Conservation (phyloP, 2,113 vertebrate genomes). For the Forbesichthys papilliferus region DNA sequence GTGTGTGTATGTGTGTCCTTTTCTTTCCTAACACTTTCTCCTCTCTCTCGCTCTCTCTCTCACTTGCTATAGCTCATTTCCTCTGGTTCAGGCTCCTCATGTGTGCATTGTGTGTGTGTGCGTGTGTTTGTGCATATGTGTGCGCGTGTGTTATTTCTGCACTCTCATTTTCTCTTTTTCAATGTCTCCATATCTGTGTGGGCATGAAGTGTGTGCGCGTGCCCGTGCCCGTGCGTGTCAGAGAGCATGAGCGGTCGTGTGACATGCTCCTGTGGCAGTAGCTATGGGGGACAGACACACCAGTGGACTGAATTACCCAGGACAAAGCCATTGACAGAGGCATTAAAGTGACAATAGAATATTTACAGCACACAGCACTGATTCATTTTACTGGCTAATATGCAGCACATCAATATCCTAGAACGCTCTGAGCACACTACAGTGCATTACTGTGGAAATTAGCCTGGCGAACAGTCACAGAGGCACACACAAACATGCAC, state of each 20-base stretch:
- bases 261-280: conserved; percentile 30
- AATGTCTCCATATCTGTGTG: neutral
- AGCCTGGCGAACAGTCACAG: conserved; percentile 29
- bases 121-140: conserved; percentile 3
- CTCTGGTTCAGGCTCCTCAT: conserved; percentile 19
- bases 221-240: neutral
- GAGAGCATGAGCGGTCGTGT: conserved; percentile 26
- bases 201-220: conserved; percentile 14
- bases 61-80: conserved; percentile 65
- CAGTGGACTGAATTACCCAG: conserved; percentile 57
- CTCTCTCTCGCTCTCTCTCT: conserved; percentile 17
- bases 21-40: conserved; percentile 18
- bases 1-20: conserved; percentile 6
- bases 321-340: conserved; percentile 68
- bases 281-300: conserved; percentile 63
- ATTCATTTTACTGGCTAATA: conserved; percentile 66
- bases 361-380: conserved; percentile 63
- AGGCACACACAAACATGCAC: conserved; percentile 12
- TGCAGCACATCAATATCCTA: conserved; percentile 66
- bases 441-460: conserved; percentile 57
- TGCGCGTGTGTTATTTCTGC: neutral
- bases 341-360: conserved; percentile 75
- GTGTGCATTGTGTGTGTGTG: conserved; percentile 25
- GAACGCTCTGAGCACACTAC: conserved; percentile 55
- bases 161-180: too few species aligned